phyloP scores from a whole-genome alignment of 2,888 invertebrate species.

The Idaea straminata region DNA sequence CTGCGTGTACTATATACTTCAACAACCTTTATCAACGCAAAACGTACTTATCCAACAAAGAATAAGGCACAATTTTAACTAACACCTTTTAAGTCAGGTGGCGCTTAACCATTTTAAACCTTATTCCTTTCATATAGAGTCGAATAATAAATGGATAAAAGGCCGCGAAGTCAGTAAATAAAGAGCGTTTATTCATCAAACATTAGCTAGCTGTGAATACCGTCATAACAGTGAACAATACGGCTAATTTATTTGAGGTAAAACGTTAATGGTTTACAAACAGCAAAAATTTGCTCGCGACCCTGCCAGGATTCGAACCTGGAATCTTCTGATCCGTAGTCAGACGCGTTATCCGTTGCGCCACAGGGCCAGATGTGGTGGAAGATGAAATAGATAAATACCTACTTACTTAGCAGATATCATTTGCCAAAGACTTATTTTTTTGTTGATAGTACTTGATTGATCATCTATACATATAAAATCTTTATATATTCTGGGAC shows the following conservation, averaged over 20 bases:
- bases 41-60: conserved; percentile 16
- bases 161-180: conserved; percentile 36
- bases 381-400: conserved; percentile 25
- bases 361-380: conserved; percentile 75
- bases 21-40: conserved; percentile 24
- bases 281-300: conserved; percentile 50
- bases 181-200: conserved; percentile 58
- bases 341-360: conserved; percentile 86
- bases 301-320: conserved; percentile 84
- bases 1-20: conserved; percentile 62
- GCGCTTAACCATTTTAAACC: conserved; percentile 41
- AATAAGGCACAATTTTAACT: conserved; percentile 30
- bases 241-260: conserved; percentile 51
- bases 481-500: too few relatives aligned
- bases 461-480: too few relatives aligned
- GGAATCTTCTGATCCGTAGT: conserved; percentile 86
- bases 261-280: conserved; percentile 29
- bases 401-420: neutral
- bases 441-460: neutral
- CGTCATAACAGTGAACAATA: conserved; percentile 56
- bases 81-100: conserved; percentile 5
- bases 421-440: neutral
- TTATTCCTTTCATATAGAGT: conserved; percentile 39
- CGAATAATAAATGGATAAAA: conserved; percentile 28
- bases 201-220: conserved; percentile 50